Evolutionary conservation across 2,797 vertebrate genomes (phyloP).

Genomic region (Rhincodon typus): DNA sequence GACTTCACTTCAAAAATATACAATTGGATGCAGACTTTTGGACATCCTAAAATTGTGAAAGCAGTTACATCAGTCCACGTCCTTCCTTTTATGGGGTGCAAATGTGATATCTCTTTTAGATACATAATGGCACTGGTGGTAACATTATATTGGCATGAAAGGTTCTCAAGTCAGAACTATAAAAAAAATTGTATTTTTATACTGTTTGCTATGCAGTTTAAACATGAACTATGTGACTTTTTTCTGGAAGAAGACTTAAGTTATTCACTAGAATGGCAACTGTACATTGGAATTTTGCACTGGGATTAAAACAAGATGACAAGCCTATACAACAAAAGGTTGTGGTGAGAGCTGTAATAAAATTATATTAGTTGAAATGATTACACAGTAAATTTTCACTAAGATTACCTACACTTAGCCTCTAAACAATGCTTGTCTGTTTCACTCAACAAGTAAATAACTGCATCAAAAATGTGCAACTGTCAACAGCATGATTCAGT

Average conservation of each 20-base stretch:
- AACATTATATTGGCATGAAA: neutral
- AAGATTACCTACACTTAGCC: slow-evolving; percentile 9
- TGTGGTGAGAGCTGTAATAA: slow-evolving; percentile 20
- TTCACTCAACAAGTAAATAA: slow-evolving; percentile 19
- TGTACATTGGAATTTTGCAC: neutral
- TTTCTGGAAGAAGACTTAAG: neutral
- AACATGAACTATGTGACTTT: neutral
- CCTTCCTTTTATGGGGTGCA: neutral
- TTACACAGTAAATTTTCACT: slow-evolving; percentile 16
- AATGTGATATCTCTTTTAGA: neutral
- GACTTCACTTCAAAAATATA: neutral
- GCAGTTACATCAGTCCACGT: neutral
- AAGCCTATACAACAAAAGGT: neutral
- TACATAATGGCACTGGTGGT: neutral
- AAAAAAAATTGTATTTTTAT: neutral
- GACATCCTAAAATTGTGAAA: neutral
- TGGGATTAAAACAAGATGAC: slow-evolving; percentile 12
- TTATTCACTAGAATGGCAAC: neutral
- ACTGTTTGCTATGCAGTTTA: neutral
- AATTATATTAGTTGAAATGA: neutral
- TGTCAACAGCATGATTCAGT: slow-evolving; percentile 22
- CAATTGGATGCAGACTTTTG: neutral
- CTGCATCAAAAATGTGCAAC: slow-evolving; percentile 20
- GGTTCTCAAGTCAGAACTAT: neutral
- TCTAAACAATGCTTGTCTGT: slow-evolving; percentile 16